Conservation (phyloP, 2,888 invertebrate species). For the Drosophila conformis region DNA sequence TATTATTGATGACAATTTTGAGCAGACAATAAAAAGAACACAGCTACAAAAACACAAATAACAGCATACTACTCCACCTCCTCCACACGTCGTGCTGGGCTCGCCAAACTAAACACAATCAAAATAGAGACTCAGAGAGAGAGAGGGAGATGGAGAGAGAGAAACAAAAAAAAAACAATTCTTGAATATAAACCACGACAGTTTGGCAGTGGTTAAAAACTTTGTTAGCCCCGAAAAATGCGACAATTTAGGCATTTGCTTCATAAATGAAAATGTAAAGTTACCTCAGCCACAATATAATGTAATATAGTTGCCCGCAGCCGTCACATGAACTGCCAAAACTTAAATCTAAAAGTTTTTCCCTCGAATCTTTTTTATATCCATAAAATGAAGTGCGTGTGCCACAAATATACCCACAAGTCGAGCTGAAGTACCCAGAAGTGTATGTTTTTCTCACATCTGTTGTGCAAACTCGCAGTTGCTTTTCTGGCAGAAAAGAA, state of each 20-base stretch:
- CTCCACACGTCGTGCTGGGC: neutral
- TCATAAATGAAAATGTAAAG: constrained; percentile 61
- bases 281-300: constrained; percentile 27
- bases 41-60: constrained; percentile 20
- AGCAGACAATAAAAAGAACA: constrained; percentile 75
- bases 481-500: constrained; percentile 7
- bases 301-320: constrained; percentile 57
- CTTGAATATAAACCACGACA: constrained; percentile 7
- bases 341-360: constrained; percentile 64
- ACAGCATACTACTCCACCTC: constrained; percentile 34
- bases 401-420: constrained; percentile 34
- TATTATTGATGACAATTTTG: constrained; percentile 82
- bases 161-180: neutral
- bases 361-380: constrained; percentile 41
- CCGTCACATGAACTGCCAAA: constrained; percentile 55
- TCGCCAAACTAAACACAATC: constrained; percentile 46
- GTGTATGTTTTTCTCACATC: constrained; percentile 34
- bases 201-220: constrained; percentile 36
- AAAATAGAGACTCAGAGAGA: constrained; percentile 15
- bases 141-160: neutral
- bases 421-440: constrained; percentile 37
- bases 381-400: constrained; percentile 22
- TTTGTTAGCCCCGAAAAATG: constrained; percentile 38
- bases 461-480: constrained; percentile 35
- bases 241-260: constrained; percentile 68